phyloP scores from a whole-genome alignment of 2,888 invertebrate genomes.

The Coremacera marginata region DNA sequence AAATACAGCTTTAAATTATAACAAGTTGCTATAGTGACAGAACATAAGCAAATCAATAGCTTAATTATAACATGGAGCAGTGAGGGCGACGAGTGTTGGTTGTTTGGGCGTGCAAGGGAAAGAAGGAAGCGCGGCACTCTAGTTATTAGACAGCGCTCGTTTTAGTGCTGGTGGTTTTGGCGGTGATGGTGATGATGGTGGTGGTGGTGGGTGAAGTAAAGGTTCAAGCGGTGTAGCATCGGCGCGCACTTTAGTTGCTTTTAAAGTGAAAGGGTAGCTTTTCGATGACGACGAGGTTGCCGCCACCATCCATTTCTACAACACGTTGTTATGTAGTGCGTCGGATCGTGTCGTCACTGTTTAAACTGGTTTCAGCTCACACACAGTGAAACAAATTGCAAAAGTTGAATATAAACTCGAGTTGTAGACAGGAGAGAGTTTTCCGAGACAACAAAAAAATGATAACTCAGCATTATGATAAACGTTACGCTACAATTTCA shows the following conservation, averaged over 20 bases:
- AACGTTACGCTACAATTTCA: too few species aligned
- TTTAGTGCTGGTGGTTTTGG: background rate
- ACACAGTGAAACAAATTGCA: slow-evolving; percentile 4
- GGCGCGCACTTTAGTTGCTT: background rate
- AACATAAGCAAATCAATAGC: slow-evolving; percentile 27
- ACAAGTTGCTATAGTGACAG: slow-evolving; percentile 12
- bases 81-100: background rate
- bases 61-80: slow-evolving; percentile 1
- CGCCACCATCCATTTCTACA: background rate
- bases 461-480: background rate
- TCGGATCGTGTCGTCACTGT: slow-evolving; percentile 10
- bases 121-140: background rate
- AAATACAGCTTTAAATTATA: background rate
- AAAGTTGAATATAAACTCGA: background rate
- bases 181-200: background rate
- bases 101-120: background rate
- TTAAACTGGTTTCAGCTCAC: slow-evolving; percentile 19
- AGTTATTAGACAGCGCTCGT: background rate
- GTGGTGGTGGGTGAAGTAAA: background rate
- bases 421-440: background rate
- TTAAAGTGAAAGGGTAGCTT: slow-evolving; percentile 34
- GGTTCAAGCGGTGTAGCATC: background rate
- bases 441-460: background rate
- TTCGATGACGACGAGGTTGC: background rate
- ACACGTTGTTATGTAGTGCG: background rate